These are phyloP conservation scores for Mythimna lalbum DNA, from an alignment of 2,888 invertebrate species.

Conservation along the genomic window DNA sequence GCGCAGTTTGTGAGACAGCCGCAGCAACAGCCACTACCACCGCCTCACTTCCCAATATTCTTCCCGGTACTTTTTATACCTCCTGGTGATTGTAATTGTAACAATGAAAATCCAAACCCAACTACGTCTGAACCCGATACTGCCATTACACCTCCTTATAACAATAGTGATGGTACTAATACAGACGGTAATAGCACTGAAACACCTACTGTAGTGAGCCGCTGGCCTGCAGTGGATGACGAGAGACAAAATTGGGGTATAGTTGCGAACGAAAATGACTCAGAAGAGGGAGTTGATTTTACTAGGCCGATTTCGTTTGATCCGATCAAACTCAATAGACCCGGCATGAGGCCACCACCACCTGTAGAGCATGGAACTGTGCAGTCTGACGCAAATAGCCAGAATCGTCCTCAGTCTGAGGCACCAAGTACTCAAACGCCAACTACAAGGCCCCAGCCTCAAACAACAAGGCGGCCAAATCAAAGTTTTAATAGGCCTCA, in stretches of 20 bases:
- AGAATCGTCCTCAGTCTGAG: conserved; percentile 30
- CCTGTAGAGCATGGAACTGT: conserved; percentile 78
- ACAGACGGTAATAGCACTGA: background rate
- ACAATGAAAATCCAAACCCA: conserved; percentile 48
- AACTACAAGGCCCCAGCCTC: background rate
- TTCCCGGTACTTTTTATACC: conserved; percentile 77
- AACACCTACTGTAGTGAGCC: conserved; percentile 66
- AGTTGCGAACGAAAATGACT: conserved; percentile 70
- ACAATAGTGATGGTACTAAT: conserved; percentile 19
- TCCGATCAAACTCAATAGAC: conserved; percentile 69
- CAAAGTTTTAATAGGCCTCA: conserved; percentile 23
- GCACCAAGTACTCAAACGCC: conserved; percentile 19
- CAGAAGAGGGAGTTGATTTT: conserved; percentile 67
- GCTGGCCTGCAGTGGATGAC: conserved; percentile 78
- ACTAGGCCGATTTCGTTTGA: conserved; percentile 79
- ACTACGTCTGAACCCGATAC: conserved; percentile 8
- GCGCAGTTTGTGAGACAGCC: conserved; percentile 69
- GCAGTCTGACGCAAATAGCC: conserved; percentile 63
- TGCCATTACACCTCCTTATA: conserved; percentile 29
- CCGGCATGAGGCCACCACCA: conserved; percentile 71
- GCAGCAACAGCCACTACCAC: conserved; percentile 61
- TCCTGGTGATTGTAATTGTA: conserved; percentile 72
- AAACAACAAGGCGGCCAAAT: conserved; percentile 31
- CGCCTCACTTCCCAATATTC: conserved; percentile 72
- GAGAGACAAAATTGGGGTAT: conserved; percentile 82